Percentiles rank a stretch among this genome's conserved stretches.
Conservation (phyloP, 1,140 invertebrate genomes). For the Danaus melanippus region DNA sequence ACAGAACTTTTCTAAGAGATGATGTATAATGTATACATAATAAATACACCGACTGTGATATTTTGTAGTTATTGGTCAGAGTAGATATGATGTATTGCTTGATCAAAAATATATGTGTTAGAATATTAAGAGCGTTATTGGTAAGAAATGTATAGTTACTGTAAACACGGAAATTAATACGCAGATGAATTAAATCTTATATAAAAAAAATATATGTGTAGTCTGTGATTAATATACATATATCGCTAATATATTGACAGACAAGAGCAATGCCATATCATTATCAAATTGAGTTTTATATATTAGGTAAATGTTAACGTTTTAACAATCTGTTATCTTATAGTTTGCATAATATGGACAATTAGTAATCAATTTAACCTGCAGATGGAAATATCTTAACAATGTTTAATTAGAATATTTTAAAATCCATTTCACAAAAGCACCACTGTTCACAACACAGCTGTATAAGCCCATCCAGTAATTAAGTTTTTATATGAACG, state of each 20-base stretch:
- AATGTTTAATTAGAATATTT: no score
- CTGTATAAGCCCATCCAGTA: conserved; percentile 4
- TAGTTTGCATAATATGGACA: conserved; percentile 38
- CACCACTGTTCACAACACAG: conserved; percentile 6
- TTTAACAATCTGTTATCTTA: conserved; percentile 24
- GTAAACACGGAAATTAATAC: conserved; percentile 53
- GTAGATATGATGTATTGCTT: conserved; percentile 69
- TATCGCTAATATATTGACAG: conserved; percentile 53
- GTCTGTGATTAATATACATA: conserved; percentile 68
- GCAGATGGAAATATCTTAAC: conserved; percentile 1
- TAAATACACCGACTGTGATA: conserved; percentile 72
- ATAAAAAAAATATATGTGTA: conserved; percentile 50
- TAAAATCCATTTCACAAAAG: not conserved
- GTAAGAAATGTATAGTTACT: conserved; percentile 63
- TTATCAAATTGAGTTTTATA: conserved; percentile 59
- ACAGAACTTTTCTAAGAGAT: conserved; percentile 70
- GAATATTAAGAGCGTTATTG: conserved; percentile 61
- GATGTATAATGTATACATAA: conserved; percentile 72
- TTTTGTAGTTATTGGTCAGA: conserved; percentile 71
- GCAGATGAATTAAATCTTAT: conserved; percentile 40
- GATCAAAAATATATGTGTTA: conserved; percentile 67
- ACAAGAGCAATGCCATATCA: conserved; percentile 67
- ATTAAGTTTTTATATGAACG: not conserved
- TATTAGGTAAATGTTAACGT: conserved; percentile 41
- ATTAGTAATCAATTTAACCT: conserved; percentile 11